Percentiles rank a stretch among this genome's conserved stretches.
Evolutionary conservation across 1,140 invertebrate species (phyloP).

Genomic region (Apis florea): DNA sequence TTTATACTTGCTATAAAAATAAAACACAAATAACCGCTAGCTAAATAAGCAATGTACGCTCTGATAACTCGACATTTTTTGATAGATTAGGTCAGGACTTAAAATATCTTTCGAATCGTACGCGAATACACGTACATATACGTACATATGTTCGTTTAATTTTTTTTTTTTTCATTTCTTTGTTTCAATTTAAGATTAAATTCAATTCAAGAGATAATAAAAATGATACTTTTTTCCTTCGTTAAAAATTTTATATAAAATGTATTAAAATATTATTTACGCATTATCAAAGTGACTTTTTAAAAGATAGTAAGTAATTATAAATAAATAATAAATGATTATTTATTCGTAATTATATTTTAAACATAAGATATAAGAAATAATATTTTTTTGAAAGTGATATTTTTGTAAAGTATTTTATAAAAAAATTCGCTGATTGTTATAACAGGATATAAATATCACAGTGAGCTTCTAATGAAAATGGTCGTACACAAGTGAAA

Average conservation of each 20-base stretch:
- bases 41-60: constrained; percentile 50
- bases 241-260: not conserved
- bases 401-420: not conserved
- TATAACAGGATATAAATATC: constrained; percentile 31
- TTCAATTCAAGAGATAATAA: too few species aligned
- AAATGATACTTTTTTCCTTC: not conserved
- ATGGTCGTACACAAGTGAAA: constrained; percentile 46
- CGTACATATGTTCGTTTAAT: not conserved
- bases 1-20: constrained; percentile 40
- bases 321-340: not conserved
- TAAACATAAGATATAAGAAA: not conserved
- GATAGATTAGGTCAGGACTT: constrained; percentile 47
- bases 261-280: too few species aligned
- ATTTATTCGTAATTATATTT: not conserved
- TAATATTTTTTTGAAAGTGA: not conserved
- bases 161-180: not conserved
- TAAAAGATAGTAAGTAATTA: too few species aligned
- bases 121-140: too few species aligned
- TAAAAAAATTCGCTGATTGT: constrained; percentile 4
- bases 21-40: constrained; percentile 46
- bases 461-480: constrained; percentile 41
- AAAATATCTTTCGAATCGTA: constrained; percentile 12
- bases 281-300: too few species aligned
- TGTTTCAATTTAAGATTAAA: too few species aligned
- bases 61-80: constrained; percentile 57